A percentile compares a stretch with the other conserved stretches of the same genome.
Conservation (phyloP, 2,113 vertebrate species). For the Actenoides lindsayi region DNA sequence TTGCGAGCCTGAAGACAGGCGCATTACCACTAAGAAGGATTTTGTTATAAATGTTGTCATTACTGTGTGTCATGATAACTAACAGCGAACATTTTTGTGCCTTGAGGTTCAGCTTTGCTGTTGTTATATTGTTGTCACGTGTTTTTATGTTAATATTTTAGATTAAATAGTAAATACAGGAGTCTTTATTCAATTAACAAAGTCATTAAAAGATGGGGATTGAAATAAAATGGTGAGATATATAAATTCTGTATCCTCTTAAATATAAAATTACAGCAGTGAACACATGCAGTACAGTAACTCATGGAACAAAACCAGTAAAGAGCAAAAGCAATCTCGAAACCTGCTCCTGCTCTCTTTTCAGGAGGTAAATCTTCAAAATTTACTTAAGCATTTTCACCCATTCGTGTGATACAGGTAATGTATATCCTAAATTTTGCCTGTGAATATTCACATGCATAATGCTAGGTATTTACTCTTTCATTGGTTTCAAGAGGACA, state of each 20-base stretch:
- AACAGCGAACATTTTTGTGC: constrained; percentile 18
- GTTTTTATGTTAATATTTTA: constrained; percentile 51
- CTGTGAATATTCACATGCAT: background rate
- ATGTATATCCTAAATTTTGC: background rate
- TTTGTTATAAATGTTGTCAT: constrained; percentile 61
- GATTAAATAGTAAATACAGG: constrained; percentile 41
- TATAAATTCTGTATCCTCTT: background rate
- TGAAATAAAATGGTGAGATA: background rate
- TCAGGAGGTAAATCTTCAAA: background rate
- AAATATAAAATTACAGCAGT: background rate
- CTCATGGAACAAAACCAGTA: background rate
- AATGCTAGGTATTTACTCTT: background rate
- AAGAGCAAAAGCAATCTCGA: background rate
- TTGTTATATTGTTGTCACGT: constrained; percentile 6
- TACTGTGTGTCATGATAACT: constrained; percentile 47
- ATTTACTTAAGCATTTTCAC: background rate
- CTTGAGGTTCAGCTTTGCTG: constrained; percentile 48
- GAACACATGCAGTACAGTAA: background rate
- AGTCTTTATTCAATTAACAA: constrained; percentile 40
- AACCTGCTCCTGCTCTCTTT: background rate
- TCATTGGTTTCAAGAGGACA: background rate
- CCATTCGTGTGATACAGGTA: background rate
- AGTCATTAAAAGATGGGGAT: background rate
- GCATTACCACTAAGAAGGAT: constrained; percentile 30
- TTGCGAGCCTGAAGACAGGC: constrained; percentile 55